Conservation (phyloP, 2,797 vertebrate species). For the Luscinia megarhynchos region DNA sequence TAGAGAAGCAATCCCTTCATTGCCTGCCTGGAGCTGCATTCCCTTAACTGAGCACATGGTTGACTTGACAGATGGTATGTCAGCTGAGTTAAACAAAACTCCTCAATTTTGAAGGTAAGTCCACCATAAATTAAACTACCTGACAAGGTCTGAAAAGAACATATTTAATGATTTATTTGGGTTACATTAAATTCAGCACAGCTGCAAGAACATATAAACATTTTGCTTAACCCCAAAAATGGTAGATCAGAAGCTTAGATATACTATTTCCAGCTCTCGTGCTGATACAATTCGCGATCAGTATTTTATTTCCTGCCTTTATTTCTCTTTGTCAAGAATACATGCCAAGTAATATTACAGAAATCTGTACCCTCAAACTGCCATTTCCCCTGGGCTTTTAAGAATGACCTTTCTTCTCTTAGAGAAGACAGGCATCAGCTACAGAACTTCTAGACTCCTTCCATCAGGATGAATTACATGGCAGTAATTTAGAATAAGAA, state of each 20-base stretch:
- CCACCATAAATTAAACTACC: constrained; percentile 25
- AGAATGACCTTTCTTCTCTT: background rate
- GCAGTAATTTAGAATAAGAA: background rate
- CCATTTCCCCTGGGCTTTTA: background rate
- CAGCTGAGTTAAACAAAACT: background rate
- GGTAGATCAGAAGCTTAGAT: background rate
- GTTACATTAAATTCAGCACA: background rate
- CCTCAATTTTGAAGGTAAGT: background rate
- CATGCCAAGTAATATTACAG: background rate
- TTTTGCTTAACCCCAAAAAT: background rate
- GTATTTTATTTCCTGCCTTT: background rate
- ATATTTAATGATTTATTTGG: background rate
- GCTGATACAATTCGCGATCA: background rate
- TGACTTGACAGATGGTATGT: background rate
- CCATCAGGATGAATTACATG: background rate
- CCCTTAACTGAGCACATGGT: background rate
- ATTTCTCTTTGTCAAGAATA: background rate
- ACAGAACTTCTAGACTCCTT: background rate
- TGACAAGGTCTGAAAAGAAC: background rate
- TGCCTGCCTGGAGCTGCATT: background rate
- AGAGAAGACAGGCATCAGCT: background rate
- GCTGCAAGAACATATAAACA: background rate
- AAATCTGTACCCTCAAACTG: background rate
- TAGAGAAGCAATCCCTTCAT: background rate
- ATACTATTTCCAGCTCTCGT: background rate